phyloP scores from a whole-genome alignment of 2,888 invertebrate genomes.

The Idaea dimidiata region DNA sequence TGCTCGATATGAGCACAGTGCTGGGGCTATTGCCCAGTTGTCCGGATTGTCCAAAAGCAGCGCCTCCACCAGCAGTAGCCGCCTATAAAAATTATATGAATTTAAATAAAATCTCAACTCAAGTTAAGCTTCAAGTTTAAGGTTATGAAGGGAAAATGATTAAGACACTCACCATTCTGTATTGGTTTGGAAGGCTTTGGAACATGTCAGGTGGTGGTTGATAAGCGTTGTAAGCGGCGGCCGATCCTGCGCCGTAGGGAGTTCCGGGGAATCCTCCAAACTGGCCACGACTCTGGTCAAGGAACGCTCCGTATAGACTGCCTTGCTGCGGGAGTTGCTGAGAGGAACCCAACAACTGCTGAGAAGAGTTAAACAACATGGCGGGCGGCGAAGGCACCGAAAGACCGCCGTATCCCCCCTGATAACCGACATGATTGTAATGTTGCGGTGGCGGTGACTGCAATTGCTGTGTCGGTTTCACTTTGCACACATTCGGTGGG shows the following conservation, averaged over 20 bases:
- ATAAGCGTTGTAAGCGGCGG: conserved; percentile 85
- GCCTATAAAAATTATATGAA: conserved; percentile 43
- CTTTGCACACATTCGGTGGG: conserved; percentile 89
- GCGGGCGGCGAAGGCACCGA: conserved; percentile 94
- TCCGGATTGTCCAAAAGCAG: conserved; percentile 90
- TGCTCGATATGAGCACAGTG: conserved; percentile 93
- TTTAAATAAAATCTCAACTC: too few relatives aligned
- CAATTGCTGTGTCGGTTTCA: conserved; percentile 92
- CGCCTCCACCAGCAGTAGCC: conserved; percentile 81
- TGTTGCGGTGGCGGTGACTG: conserved; percentile 84
- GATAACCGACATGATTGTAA: conserved; percentile 86
- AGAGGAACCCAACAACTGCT: conserved; percentile 76
- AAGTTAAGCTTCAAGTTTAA: background rate
- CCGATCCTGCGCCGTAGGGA: conserved; percentile 85
- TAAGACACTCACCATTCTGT: conserved; percentile 63
- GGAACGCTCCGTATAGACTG: conserved; percentile 91
- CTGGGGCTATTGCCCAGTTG: conserved; percentile 90
- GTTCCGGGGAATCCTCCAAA: conserved; percentile 89
- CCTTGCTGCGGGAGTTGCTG: conserved; percentile 85
- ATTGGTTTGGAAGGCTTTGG: conserved; percentile 72
- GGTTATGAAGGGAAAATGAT: background rate
- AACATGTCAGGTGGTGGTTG: conserved; percentile 84
- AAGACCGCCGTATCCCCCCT: conserved; percentile 88
- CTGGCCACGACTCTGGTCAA: conserved; percentile 88
- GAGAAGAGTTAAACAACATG: conserved; percentile 89